Evolutionary conservation across 1,140 invertebrate genomes (phyloP).

Genomic region (Varroa destructor): DNA sequence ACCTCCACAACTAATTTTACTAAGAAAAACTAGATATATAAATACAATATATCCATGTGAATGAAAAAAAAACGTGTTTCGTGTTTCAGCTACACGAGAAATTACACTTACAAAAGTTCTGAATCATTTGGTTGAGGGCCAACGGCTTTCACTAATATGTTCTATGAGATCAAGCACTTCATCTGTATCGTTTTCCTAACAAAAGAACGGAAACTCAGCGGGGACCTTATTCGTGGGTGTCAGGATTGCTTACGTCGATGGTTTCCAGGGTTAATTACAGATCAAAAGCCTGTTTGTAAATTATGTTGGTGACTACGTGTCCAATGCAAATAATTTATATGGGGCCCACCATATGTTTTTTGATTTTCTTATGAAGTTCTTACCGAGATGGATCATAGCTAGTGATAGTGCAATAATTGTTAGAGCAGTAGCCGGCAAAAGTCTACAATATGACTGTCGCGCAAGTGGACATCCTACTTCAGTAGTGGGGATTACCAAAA

Average conservation of each 20-base stretch:
- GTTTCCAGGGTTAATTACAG: too few relatives aligned
- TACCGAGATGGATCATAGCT: background rate
- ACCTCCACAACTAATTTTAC: background rate
- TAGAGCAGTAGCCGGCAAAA: background rate
- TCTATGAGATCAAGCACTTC: conserved; percentile 6
- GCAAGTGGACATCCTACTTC: conserved; percentile 8
- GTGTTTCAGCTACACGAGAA: background rate
- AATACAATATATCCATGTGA: too few relatives aligned
- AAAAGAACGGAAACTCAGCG: background rate
- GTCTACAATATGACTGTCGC: background rate
- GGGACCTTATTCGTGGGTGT: background rate
- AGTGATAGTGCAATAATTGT: too few relatives aligned
- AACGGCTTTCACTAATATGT: conserved; percentile 9
- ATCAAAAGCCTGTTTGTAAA: too few relatives aligned
- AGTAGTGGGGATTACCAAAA: background rate
- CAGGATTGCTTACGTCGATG: too few relatives aligned
- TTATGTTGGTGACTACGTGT: conserved; percentile 30
- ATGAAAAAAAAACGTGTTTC: too few relatives aligned
- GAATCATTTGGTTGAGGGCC: conserved; percentile 2
- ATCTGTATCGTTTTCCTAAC: background rate
- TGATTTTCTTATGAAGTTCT: too few relatives aligned
- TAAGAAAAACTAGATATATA: too few relatives aligned
- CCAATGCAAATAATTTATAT: conserved; percentile 31
- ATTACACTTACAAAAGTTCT: background rate
- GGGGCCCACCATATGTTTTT: conserved; percentile 19